Evolutionary conservation across 2,888 invertebrate species (phyloP).

Genomic region (Morpho helenor): DNA sequence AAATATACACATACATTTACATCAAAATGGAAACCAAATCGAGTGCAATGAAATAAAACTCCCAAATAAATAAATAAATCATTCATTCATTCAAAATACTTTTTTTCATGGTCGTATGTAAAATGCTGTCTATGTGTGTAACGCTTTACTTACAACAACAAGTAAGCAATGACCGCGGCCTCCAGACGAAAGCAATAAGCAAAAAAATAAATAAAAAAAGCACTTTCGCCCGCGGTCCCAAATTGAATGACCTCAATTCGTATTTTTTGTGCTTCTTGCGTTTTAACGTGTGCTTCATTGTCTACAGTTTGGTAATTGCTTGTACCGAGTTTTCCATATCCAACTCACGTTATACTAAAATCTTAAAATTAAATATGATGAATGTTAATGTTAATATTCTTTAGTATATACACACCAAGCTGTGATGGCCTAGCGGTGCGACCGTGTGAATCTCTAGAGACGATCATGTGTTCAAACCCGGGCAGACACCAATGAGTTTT

Average conservation of each 20-base stretch:
- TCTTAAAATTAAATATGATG: not conserved
- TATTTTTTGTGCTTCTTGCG: slow-evolving; percentile 21
- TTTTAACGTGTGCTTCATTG: slow-evolving; percentile 18
- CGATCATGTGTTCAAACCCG: too few species aligned
- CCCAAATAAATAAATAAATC: too few species aligned
- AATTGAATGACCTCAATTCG: slow-evolving; percentile 61
- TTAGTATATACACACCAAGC: too few species aligned
- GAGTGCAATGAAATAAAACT: too few species aligned
- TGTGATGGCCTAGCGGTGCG: too few species aligned
- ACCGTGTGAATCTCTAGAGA: too few species aligned
- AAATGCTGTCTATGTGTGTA: slow-evolving; percentile 15
- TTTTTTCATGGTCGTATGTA: not conserved
- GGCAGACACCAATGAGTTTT: too few species aligned
- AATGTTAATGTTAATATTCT: too few species aligned
- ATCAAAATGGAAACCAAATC: too few species aligned
- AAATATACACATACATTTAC: too few species aligned
- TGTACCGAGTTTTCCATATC: not conserved
- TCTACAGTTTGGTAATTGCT: slow-evolving; percentile 10
- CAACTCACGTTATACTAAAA: not conserved
- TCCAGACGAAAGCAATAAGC: slow-evolving; percentile 58
- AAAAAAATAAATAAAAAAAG: slow-evolving; percentile 39
- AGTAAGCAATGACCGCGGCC: slow-evolving; percentile 45
- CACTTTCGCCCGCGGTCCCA: slow-evolving; percentile 42
- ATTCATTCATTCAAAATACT: too few species aligned
- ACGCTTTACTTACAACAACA: slow-evolving; percentile 36